Base-by-base conservation (phyloP, 2,113 vertebrate species). In the Chloebia gouldiae region DNA sequence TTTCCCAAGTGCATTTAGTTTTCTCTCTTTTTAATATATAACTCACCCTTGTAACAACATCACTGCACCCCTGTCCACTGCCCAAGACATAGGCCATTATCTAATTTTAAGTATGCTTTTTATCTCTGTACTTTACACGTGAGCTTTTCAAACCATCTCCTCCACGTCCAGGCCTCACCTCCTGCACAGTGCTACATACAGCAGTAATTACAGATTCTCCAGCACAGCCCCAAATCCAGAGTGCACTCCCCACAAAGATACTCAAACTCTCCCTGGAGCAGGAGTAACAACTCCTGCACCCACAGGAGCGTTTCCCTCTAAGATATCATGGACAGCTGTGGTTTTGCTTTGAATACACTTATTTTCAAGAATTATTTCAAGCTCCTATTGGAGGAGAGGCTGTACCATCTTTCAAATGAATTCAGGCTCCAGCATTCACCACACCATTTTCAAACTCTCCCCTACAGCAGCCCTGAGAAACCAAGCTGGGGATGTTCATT, bases 281-380 rank as follows among this genome's bases (percentile, higher is more conserved):
- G 1, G 31, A 69, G 8, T 15, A 45, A 47, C 10, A 54, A 40
- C 44, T 50, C 73, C 31, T 15, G 15, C 23, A n/a, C 21, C 31
- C 45, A 31, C 10, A 1, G 3, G 3, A 59, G 7, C 4, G 56
- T 27, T 63, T 42, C 35, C 63, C 53, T 42, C 47, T 56, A 35
- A 51, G 49, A 23, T 40, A 49, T 8, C 35, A 35, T 0, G 11
- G 45, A 30, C 53, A 64, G 2, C 2, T 0, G 2, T 50, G 35
- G 2, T 5, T 64, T 57, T 85, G 18, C 15, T 75, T 44, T 65
- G 68, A 64, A 50, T 20, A 40, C 68, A 33, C 4, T 54, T 27
- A 27, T 27, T 84, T 54, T 51, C 28, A 87, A 39, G 3, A 57
- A 49, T 6, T 44, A 47, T 47, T 82, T 24, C 23, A 64, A 72